Evolutionary conservation across 1,140 invertebrate genomes (phyloP), one percentile per base, ranked within the genome.

Genomic region (Onthophagus taurus): DNA sequence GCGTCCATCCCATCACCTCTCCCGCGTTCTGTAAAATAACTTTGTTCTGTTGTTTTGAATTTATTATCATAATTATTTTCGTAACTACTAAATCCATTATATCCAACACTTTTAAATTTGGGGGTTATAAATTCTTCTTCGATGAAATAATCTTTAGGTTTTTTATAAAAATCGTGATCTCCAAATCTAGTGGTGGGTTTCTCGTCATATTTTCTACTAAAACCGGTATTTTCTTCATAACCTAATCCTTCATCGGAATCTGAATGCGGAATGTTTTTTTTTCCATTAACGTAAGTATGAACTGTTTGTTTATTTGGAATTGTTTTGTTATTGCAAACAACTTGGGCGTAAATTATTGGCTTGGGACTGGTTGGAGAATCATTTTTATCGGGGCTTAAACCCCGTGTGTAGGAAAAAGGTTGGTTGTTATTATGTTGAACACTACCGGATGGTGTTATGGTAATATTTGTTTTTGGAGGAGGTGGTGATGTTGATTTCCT

Each of bases 241-340:
- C 81, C 82, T 1, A 85, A 58, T 0, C 81, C 81, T 59, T 85
- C 82, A 52, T 85, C 82, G 60, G 83, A 83, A 59, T 85, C 82
- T 14, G 77, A 80, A 48, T 76, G 53, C 42, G 38, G 69, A 55
- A 9, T 60, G 63, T 58, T 53, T 33, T 71, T 70, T 49, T 70
- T 72, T 4, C 50, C 51, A 42, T 61, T 54, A 7, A 47, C 37
- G 35, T 58, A 71, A 41, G 73, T 72, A 49, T 75, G 72, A 16
- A 74, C 55, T 8, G 72, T 75, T 56, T 72, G 69, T 57, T 75
- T 76, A 37, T 51, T 48, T 38, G 55, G 43, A 19, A 36, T 29
- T 31, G 13, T 20, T 13, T 23, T 34, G 14, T 56, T 35, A 16
- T 55, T 54, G 46, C 73, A 69, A 7, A 83, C 78, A 9, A 85